Evolutionary conservation across 64 coral and sea anemone species (phyloP).

Genomic region (Actinia equina): DNA sequence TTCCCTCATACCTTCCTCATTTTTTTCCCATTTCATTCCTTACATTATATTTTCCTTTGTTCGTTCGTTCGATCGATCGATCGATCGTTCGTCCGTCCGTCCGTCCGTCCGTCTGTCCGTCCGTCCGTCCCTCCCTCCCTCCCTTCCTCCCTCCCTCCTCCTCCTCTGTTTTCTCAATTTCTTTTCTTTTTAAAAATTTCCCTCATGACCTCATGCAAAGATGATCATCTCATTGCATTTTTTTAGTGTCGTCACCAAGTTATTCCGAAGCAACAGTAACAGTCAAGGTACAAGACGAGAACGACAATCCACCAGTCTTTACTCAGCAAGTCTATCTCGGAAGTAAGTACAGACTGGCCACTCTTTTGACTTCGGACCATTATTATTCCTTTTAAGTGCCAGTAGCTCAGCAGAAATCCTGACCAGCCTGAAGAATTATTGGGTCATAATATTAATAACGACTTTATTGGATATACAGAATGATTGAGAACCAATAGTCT

Average conservation of each 20-base stretch:
- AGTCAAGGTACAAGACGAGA: constrained; percentile 20
- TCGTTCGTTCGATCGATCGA: neutral
- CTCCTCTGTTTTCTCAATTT: neutral
- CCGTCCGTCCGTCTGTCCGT: too few species aligned
- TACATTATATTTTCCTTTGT: neutral
- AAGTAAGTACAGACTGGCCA: neutral
- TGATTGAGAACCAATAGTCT: too few species aligned
- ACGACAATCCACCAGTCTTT: constrained; percentile 34
- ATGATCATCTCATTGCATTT: neutral
- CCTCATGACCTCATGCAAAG: neutral
- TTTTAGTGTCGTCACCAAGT: neutral
- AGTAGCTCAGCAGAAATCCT: too few species aligned
- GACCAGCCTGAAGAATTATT: too few species aligned
- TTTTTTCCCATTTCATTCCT: neutral
- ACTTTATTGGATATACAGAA: too few species aligned
- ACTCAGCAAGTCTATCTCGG: constrained; percentile 4
- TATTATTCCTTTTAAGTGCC: too few species aligned
- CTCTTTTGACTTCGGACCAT: too few species aligned
- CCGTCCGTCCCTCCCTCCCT: too few species aligned
- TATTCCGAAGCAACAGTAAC: constrained; percentile 18
- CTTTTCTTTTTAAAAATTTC: neutral
- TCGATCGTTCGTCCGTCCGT: too few species aligned
- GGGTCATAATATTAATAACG: too few species aligned
- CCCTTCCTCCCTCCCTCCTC: neutral
- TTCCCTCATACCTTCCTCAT: neutral